Percentiles rank a stretch among this genome's conserved stretches.
These are phyloP conservation scores for Prionailurus bengalensis DNA, from an alignment of 2,113 vertebrate genomes.

Conservation along the genomic window DNA sequence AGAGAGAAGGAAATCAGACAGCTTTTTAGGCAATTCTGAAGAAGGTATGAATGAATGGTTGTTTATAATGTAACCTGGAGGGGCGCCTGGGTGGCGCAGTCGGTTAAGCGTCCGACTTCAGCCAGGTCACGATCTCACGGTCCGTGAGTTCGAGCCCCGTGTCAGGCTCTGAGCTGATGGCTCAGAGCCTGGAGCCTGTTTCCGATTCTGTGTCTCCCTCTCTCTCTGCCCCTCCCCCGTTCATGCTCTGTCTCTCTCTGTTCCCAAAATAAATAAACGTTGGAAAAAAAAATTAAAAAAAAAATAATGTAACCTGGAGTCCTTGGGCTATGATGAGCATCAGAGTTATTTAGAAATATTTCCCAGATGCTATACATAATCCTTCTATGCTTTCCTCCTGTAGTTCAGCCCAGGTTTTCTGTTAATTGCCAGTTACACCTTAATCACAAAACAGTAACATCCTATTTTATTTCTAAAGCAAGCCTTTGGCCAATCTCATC, in stretches of 20 bases:
- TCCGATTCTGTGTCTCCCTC: too few relatives aligned
- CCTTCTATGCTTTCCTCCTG: neutral
- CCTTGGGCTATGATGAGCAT: neutral
- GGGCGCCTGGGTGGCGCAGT: too few relatives aligned
- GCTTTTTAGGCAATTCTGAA: slow-evolving; percentile 74
- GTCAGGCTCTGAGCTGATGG: too few relatives aligned
- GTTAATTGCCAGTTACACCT: slow-evolving; percentile 52
- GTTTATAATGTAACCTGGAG: neutral
- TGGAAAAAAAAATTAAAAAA: too few relatives aligned
- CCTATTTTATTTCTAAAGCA: slow-evolving; percentile 57
- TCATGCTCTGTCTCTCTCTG: too few relatives aligned
- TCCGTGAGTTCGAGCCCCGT: too few relatives aligned
- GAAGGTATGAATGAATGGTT: slow-evolving; percentile 71
- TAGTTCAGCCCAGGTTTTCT: slow-evolving; percentile 53
- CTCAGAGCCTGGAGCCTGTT: too few relatives aligned
- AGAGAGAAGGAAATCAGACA: slow-evolving; percentile 68
- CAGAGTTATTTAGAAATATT: slow-evolving; percentile 45
- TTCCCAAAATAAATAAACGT: too few relatives aligned
- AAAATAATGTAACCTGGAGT: neutral
- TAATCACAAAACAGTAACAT: slow-evolving; percentile 53
- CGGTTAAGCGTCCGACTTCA: too few relatives aligned
- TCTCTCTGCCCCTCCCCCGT: too few relatives aligned
- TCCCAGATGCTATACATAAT: slow-evolving; percentile 1
- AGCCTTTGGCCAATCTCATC: neutral
- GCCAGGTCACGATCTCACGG: too few relatives aligned